Evolutionary conservation across 1,140 invertebrate genomes (phyloP), one percentile per base, ranked within the genome.

Genomic region (Drosophila rufa): DNA sequence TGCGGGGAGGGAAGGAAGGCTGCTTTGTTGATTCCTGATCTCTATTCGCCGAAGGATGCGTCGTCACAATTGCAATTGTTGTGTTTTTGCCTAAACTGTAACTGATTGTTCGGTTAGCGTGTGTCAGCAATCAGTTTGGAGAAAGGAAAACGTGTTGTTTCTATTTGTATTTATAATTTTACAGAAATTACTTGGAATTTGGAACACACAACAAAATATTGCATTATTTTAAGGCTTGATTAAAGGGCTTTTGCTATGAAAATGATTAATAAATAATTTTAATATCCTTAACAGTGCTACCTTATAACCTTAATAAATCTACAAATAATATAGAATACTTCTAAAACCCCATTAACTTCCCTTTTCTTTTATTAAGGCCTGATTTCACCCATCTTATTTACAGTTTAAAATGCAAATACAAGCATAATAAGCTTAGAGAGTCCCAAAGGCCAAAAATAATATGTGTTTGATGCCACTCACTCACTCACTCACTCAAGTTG

Each of bases 21-120:
- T 11, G 11, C 40, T 55, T 55, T 55, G 36, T 45, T 27, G 45
- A 42, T 30, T 64, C 40, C 36, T 55, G 48, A 43, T 64, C 50
- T 38, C 43, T 55, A 53, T 64, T 59, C 60, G 68, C 48, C 56
- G 50, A 47, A 30, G 69, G 45, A 80, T 43, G 45, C 59, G 22
- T 38, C n/a, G 7, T 53, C 22, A 30, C 60, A 62, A 42, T 62
- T 22, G 33, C 33, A 53, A 53, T 53, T 53, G 60, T 53, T 53
- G 27, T 40, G 22, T 38, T 55, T 38, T 19, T 15, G 51, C 51
- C 33, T 55, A 55, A 55, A 55, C 33, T 55, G 51, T 38, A 55
- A 38, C 33, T 38, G 19, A 55, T 55, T 55, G 51, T 55, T 55
- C 33, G 51, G 33, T 55, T 38, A 55, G 33, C 51, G 33, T 55